Base-by-base conservation (phyloP, 2,797 vertebrate species). In the Setipinna tenuifilis region DNA sequence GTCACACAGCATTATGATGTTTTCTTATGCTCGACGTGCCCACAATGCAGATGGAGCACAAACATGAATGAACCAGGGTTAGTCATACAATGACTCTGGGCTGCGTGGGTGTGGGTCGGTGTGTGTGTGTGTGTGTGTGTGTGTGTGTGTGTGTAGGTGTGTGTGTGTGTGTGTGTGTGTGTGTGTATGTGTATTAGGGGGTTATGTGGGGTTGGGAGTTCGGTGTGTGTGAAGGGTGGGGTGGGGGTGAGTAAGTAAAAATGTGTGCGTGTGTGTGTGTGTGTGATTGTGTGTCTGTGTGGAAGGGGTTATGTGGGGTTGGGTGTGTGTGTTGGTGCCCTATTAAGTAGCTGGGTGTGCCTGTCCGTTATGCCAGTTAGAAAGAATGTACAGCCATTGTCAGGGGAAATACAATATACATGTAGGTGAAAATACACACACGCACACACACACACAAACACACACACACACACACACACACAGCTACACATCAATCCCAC, bases 11-110 rank as follows among this genome's bases (percentile, higher is more conserved):
- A 75, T 75, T 75, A 75, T 16, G 28, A 17, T 75, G 68, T 75
- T 75, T 75, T 75, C 31, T 16, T 75, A 75, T 7, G 68, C 68
- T 48, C 54, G 3, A 80, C 59, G 84, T 61, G 57, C 81, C 50
- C 61, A 28, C 10, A 62, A 88, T 92, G 83, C 88, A 78, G 41
- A 85, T 82, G 28, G 16, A 75, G 82, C 62, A 87, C 86, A 86
- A 89, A 59, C 84, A 84, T 59, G 86, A 88, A 80, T 88, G 86
- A 58, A 82, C 85, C 48, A 41, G 35, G 35, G 35, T 86, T 41
- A 75, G 28, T 35, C 31, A 75, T 35, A 75, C 68, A 75, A 75
- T 75, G 57, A 86, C 62, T 68, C 2, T 14, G 62, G 62, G 25
- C 59, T 35, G 68, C 6, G 87, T 90, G 14, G 28, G 68, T 75